Evolutionary conservation across 2,113 vertebrate species (phyloP).

Genomic region (Marcusenius ussheri): DNA sequence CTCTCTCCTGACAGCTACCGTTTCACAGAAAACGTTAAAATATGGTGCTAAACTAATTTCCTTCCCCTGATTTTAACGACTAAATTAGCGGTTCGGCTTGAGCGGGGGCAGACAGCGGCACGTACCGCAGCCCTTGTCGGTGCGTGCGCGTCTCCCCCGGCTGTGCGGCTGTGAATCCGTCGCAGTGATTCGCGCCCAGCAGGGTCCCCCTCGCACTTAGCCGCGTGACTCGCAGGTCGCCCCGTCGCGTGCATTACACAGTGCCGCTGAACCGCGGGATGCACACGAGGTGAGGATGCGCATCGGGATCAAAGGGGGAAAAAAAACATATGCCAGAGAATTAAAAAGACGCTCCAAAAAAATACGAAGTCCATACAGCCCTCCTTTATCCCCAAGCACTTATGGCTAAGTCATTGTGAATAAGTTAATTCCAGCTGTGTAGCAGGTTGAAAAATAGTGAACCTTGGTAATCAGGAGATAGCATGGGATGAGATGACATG

Average conservation of each 20-base stretch:
- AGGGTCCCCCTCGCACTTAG: conserved; percentile 28
- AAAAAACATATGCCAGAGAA: not conserved
- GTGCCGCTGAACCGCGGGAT: conserved; percentile 21
- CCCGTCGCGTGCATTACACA: conserved; percentile 30
- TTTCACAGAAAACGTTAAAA: conserved; percentile 21
- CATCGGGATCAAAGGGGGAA: not conserved
- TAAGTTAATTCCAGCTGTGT: not conserved
- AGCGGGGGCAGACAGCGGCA: conserved; percentile 15
- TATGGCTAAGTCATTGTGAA: not conserved
- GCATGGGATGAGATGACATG: not conserved
- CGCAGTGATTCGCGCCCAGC: conserved; percentile 35
- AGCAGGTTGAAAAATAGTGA: not conserved
- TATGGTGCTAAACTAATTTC: conserved; percentile 18
- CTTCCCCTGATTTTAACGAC: conserved; percentile 14
- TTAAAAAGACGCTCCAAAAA: not conserved
- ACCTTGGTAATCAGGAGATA: not conserved
- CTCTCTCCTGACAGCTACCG: conserved; percentile 4
- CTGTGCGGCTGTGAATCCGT: conserved; percentile 23
- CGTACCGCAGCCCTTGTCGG: not conserved
- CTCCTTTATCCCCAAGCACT: not conserved
- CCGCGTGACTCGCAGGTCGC: conserved; percentile 20
- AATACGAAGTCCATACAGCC: not conserved
- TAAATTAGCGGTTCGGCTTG: conserved; percentile 26
- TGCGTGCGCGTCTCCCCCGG: conserved; percentile 18
- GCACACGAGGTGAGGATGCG: conserved; percentile 19